Percentiles rank a stretch among this genome's conserved stretches.
phyloP scores from a whole-genome alignment of 2,797 vertebrate genomes.

The Pseudomugil gertrudae region DNA sequence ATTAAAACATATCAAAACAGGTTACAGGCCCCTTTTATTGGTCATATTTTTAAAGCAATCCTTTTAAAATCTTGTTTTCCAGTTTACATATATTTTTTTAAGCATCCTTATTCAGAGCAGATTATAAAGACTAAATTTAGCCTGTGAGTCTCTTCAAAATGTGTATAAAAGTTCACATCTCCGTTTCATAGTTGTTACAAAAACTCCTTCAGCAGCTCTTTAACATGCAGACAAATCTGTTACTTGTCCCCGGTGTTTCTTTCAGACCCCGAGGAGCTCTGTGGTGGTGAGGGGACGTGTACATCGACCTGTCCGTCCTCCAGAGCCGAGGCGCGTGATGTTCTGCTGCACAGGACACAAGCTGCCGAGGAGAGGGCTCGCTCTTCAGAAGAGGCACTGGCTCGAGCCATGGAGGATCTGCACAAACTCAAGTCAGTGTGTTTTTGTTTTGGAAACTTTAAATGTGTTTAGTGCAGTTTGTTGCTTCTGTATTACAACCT shows the following conservation, averaged over 20 bases:
- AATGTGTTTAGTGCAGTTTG: not conserved
- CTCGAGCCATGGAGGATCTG: constrained; percentile 87
- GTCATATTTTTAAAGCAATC: not conserved
- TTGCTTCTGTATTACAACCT: constrained; percentile 25
- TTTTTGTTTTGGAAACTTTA: not conserved
- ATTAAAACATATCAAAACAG: not conserved
- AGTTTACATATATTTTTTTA: not conserved
- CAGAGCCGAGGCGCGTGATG: constrained; percentile 26
- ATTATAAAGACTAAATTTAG: not conserved
- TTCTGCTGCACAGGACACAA: constrained; percentile 77
- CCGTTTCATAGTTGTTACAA: not conserved
- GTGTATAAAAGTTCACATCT: not conserved
- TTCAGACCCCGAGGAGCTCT: constrained; percentile 90
- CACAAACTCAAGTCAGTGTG: constrained; percentile 88
- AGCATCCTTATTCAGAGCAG: too few relatives aligned
- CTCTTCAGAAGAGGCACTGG: constrained; percentile 85
- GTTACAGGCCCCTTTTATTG: not conserved
- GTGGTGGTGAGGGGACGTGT: constrained; percentile 43
- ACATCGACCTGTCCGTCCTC: constrained; percentile 48
- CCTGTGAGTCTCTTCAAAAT: not conserved
- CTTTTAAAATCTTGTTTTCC: not conserved
- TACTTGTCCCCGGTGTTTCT: constrained; percentile 3
- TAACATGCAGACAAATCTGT: not conserved
- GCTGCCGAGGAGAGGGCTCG: constrained; percentile 83
- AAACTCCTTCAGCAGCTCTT: not conserved